Evolutionary conservation across 2,888 invertebrate species (phyloP).

Genomic region (Erynnis tages): DNA sequence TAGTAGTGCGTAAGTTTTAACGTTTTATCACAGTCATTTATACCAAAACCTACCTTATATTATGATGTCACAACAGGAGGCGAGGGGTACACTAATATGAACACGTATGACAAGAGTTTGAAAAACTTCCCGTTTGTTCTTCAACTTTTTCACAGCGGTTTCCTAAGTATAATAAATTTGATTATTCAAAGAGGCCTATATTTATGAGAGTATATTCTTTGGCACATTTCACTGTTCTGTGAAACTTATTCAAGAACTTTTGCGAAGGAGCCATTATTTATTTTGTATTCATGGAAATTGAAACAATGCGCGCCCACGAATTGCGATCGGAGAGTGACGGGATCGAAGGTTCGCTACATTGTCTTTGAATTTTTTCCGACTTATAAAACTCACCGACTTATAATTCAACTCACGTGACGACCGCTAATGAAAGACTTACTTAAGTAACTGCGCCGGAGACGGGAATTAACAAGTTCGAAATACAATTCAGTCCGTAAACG

Average conservation of each 20-base stretch:
- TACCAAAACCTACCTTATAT: too few relatives aligned
- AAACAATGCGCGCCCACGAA: slow-evolving; percentile 21
- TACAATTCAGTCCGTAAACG: slow-evolving; percentile 74
- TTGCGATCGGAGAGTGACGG: slow-evolving; percentile 13
- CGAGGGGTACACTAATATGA: too few relatives aligned
- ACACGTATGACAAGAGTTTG: too few relatives aligned
- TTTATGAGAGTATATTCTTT: slow-evolving; percentile 5
- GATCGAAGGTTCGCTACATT: slow-evolving; percentile 39
- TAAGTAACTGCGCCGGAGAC: slow-evolving; percentile 69
- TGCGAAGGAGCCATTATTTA: slow-evolving; percentile 20
- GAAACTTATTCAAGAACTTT: slow-evolving; percentile 21
- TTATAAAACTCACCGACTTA: slow-evolving; percentile 55
- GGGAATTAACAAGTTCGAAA: slow-evolving; percentile 77
- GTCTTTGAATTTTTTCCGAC: slow-evolving; percentile 61
- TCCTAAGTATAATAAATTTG: background rate
- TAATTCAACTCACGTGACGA: slow-evolving; percentile 72
- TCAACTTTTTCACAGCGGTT: background rate
- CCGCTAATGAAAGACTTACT: slow-evolving; percentile 78
- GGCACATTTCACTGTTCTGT: slow-evolving; percentile 1
- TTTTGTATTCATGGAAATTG: slow-evolving; percentile 27
- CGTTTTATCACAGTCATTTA: too few relatives aligned
- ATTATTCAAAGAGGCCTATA: background rate
- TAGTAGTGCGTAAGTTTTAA: too few relatives aligned
- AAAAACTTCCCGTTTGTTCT: too few relatives aligned
- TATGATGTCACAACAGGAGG: too few relatives aligned